Percentiles rank a stretch among this genome's conserved stretches.
These are phyloP conservation scores for Nymphalis c-album DNA, from an alignment of 2,888 invertebrate species.

Conservation along the genomic window DNA sequence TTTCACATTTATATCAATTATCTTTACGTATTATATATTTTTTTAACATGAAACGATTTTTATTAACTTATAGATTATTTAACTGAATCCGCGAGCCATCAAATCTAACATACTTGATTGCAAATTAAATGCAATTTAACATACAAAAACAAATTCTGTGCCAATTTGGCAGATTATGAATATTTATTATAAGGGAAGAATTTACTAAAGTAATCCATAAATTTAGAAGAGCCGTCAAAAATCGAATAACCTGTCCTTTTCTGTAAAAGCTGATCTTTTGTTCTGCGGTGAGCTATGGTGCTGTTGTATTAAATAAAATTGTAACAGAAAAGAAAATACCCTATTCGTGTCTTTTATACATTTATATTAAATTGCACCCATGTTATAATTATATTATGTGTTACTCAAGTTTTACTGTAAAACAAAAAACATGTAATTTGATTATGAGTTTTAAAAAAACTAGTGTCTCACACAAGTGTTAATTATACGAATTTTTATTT, in stretches of 20 bases:
- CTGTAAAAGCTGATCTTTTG: too few species aligned
- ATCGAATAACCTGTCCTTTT: too few species aligned
- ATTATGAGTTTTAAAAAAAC: neutral
- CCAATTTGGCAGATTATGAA: constrained; percentile 75
- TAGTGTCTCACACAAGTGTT: neutral
- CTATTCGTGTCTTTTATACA: too few species aligned
- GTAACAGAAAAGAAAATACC: too few species aligned
- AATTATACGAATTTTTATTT: neutral
- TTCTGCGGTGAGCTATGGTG: too few species aligned
- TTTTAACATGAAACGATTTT: neutral
- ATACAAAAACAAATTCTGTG: constrained; percentile 77
- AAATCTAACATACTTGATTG: constrained; percentile 74
- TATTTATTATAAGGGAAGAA: constrained; percentile 70
- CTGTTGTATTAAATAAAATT: too few species aligned
- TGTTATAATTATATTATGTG: too few species aligned
- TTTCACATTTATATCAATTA: too few species aligned
- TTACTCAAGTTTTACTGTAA: too few species aligned
- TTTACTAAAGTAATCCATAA: constrained; percentile 83
- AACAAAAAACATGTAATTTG: too few species aligned
- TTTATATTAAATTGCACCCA: too few species aligned
- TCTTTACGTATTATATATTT: too few species aligned
- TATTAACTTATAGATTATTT: neutral
- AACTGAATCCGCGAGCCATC: constrained; percentile 41
- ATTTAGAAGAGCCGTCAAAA: constrained; percentile 56
- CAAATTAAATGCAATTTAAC: constrained; percentile 80